Percentiles rank a stretch among this genome's conserved stretches.
Conservation (phyloP, 2,797 vertebrate genomes). For the Cyclura pinguis region DNA sequence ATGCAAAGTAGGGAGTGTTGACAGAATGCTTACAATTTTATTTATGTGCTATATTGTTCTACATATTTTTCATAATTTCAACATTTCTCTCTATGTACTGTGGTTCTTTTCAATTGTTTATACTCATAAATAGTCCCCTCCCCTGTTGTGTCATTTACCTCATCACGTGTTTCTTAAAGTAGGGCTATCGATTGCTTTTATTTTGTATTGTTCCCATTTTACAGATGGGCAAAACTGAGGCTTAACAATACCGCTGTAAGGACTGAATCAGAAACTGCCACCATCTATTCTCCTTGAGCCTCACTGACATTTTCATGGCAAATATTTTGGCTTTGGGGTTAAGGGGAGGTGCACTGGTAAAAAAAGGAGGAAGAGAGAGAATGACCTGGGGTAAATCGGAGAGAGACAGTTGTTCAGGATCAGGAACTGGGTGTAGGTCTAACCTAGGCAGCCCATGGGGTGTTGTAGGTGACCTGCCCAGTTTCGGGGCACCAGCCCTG, state of each 20-base stretch:
- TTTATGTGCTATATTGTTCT: not conserved
- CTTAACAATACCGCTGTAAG: not conserved
- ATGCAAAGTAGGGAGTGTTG: not conserved
- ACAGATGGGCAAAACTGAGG: constrained; percentile 31
- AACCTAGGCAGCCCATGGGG: not conserved
- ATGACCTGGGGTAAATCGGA: not conserved
- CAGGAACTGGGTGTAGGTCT: not conserved
- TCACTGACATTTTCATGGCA: not conserved
- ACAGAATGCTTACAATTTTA: not conserved
- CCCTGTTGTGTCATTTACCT: not conserved
- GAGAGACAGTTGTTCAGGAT: not conserved
- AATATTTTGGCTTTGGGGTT: not conserved
- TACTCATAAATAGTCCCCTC: not conserved
- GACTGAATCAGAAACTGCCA: not conserved
- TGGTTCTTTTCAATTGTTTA: not conserved
- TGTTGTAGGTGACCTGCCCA: constrained; percentile 23
- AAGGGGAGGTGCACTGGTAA: not conserved
- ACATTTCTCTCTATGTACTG: not conserved
- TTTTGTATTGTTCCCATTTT: constrained; percentile 26
- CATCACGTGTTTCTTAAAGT: not conserved
- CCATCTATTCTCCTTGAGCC: not conserved
- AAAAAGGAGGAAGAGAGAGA: not conserved
- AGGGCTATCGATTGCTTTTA: not conserved
- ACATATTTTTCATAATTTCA: not conserved
- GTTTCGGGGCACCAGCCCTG: constrained; percentile 30